Conservation (phyloP, 37 sponge, comb jelly and placozoan species). For the Aplysina aerophoba region DNA sequence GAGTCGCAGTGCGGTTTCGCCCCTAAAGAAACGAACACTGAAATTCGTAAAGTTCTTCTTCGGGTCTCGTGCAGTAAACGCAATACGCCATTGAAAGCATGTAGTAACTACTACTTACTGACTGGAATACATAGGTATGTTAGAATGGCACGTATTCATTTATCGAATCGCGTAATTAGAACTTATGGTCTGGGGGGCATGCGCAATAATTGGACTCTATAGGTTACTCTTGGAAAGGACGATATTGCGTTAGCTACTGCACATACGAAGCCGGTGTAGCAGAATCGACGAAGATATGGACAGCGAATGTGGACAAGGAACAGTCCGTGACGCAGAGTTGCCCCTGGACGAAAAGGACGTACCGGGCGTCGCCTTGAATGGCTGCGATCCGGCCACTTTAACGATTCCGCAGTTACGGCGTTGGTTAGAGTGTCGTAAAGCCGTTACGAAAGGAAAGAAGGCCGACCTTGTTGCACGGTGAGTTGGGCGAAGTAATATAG, state of each 20-base stretch:
- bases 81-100: too few relatives aligned
- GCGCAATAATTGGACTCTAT: slow-evolving; percentile 13
- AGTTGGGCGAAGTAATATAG: neutral
- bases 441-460: neutral
- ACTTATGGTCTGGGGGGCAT: slow-evolving; percentile 38
- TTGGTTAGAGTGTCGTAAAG: neutral
- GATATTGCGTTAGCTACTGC: neutral
- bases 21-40: too few relatives aligned
- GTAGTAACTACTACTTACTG: too few relatives aligned
- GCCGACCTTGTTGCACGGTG: slow-evolving; percentile 11
- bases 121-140: too few relatives aligned
- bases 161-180: slow-evolving; percentile 5
- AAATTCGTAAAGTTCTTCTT: too few relatives aligned
- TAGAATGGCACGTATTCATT: slow-evolving; percentile 54
- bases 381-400: slow-evolving; percentile 4
- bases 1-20: too few relatives aligned
- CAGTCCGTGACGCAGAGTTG: neutral
- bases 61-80: too few relatives aligned
- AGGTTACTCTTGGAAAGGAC: neutral
- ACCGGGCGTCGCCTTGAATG: slow-evolving; percentile 11
- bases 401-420: neutral
- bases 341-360: neutral
- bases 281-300: neutral
- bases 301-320: neutral
- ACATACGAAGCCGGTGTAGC: neutral